Evolutionary conservation across 2,797 vertebrate genomes (phyloP).

Genomic region (Otolemur crassicaudatus): DNA sequence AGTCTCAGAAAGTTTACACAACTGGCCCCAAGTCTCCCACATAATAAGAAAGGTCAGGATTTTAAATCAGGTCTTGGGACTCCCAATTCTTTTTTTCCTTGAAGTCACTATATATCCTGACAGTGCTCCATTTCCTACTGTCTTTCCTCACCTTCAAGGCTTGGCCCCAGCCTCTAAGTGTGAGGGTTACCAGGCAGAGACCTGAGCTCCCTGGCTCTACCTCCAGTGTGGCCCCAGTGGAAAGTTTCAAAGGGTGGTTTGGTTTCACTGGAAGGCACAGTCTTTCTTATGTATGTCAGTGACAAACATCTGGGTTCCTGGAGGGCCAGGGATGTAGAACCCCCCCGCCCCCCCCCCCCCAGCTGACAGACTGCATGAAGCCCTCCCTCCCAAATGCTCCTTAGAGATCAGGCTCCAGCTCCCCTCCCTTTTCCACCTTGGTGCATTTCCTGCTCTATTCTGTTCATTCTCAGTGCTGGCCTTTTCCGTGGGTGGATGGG

Average conservation of each 20-base stretch:
- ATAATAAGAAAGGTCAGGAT: constrained; percentile 18
- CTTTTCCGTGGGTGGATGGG: constrained; percentile 9
- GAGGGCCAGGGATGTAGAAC: neutral
- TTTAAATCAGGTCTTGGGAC: neutral
- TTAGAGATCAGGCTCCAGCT: neutral
- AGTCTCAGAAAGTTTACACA: constrained; percentile 26
- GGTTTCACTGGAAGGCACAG: constrained; percentile 66
- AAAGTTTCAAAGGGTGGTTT: constrained; percentile 75
- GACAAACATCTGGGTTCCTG: neutral
- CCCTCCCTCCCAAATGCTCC: neutral
- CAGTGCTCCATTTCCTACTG: neutral
- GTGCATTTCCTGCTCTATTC: neutral
- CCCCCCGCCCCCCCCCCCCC: neutral
- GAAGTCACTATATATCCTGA: neutral
- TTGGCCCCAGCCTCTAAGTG: neutral
- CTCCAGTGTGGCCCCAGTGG: constrained; percentile 61
- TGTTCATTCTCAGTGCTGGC: neutral
- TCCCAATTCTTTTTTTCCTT: neutral
- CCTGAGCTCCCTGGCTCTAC: constrained; percentile 63
- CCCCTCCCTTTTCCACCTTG: neutral
- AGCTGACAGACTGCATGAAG: neutral
- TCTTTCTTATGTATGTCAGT: constrained; percentile 18
- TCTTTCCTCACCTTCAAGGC: neutral
- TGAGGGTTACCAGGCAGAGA: constrained; percentile 52
- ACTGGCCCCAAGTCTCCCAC: neutral